Evolutionary conservation across 1,140 invertebrate genomes (phyloP).

Genomic region (Orussus abietinus): DNA sequence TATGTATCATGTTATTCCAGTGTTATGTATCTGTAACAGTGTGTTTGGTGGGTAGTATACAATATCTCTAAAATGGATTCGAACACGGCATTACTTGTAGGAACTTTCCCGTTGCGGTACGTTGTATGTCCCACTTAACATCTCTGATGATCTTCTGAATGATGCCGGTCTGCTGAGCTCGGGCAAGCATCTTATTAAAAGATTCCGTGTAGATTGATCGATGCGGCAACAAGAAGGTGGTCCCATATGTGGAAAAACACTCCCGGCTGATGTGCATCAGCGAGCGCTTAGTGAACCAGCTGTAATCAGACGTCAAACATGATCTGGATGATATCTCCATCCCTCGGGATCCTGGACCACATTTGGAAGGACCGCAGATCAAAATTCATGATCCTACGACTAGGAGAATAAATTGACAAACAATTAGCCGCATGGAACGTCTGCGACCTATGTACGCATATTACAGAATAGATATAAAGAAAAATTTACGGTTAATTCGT

Average conservation of each 20-base stretch:
- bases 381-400: conserved; percentile 4
- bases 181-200: conserved; percentile 57
- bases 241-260: conserved; percentile 67
- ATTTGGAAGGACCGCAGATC: too few relatives aligned
- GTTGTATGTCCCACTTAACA: conserved; percentile 65
- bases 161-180: conserved; percentile 62
- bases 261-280: conserved; percentile 65
- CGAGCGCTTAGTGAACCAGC: conserved; percentile 55
- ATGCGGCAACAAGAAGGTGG: conserved; percentile 59
- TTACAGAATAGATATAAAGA: too few relatives aligned
- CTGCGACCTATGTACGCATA: too few relatives aligned
- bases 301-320: conserved; percentile 12
- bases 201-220: conserved; percentile 60
- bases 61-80: neutral
- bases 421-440: too few relatives aligned
- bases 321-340: neutral
- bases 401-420: too few relatives aligned
- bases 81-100: conserved; percentile 52
- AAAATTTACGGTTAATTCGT: too few relatives aligned
- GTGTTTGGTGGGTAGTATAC: too few relatives aligned
- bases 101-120: conserved; percentile 56
- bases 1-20: too few relatives aligned
- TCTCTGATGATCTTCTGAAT: conserved; percentile 63
- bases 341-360: too few relatives aligned
- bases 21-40: too few relatives aligned